Evolutionary conservation across 2,888 invertebrate species (phyloP), one percentile per base, ranked within the genome.

Genomic region (Schizaphis graminum): DNA sequence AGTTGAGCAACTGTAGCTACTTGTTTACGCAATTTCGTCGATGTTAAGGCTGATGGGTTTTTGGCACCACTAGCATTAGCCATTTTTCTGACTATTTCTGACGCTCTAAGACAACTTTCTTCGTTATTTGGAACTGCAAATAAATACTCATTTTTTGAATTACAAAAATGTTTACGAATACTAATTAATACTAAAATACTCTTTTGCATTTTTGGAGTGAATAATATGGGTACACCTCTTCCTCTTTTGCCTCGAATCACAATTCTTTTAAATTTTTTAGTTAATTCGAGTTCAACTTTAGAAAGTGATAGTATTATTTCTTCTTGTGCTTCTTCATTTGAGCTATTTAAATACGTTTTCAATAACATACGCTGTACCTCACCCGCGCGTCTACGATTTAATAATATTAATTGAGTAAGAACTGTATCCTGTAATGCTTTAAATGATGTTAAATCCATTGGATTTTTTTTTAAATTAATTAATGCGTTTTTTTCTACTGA

Each of bases 381-480:
- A 8, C 91, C 91, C 5, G 91, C 35, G 53, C 91, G 28, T 28
- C 53, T 44, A 26, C 84, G 41, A 13, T 91, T 91, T n/a, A 91
- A 35, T 21, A 84, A 41, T 2, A 85, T 77, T 13, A 67, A 35
- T 21, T 91, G 53, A 3, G 53, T 26, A 84, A 85, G 35, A 21
- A 88, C 21, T 3, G n/a, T 53, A 21, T 88, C 21, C n/a, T 88
- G 56, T 5, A 56, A 16, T n/a, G 24, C n/a, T 21, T 3, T 87
- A 26, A 26, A 87, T 5, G 87, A 10, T 7, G 10, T 16, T 2
- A 87, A 53, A 53, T 87, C 26, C 13, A 4, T 53, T 53, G 53
- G 87, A 87, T 87, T 53, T n/a, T 35, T 2, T 49, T 87, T 87
- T 21, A 56, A 56, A 56, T 56, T 56, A 16, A 21, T 56, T 44